Evolutionary conservation across 1,140 invertebrate genomes (phyloP).

Genomic region (Philotrypesis tridentata): DNA sequence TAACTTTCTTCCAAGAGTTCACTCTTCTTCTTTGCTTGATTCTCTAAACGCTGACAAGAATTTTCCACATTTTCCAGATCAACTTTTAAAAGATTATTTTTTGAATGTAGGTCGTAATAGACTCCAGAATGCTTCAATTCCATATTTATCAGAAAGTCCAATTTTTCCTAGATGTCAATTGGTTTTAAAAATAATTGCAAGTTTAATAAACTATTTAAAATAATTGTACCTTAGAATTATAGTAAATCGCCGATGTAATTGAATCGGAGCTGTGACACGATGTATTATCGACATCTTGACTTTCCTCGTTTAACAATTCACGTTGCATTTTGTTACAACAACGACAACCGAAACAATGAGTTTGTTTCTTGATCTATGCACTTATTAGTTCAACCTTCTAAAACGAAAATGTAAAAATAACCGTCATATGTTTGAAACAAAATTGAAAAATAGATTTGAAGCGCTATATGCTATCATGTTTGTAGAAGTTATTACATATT

Average conservation of each 20-base stretch:
- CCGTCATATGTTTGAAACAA: no score
- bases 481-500: no score
- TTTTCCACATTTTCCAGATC: conserved; percentile 44
- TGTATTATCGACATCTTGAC: conserved; percentile 20
- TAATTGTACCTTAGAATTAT: neutral
- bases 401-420: no score
- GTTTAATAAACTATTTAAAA: no score
- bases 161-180: conserved; percentile 6
- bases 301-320: conserved; percentile 13
- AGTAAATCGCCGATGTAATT: neutral
- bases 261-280: conserved; percentile 40
- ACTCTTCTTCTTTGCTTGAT: conserved; percentile 26
- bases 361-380: no score
- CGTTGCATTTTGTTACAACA: conserved; percentile 11
- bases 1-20: conserved; percentile 39
- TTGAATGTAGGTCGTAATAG: conserved; percentile 30
- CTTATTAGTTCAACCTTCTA: no score
- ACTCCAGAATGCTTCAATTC: conserved; percentile 37
- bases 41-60: conserved; percentile 35
- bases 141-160: conserved; percentile 24
- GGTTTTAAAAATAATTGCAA: no score
- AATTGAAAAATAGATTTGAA: no score
- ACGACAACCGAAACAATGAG: no score
- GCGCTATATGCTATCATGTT: no score
- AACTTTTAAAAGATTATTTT: conserved; percentile 34